A percentile compares a stretch with the other conserved stretches of the same genome.
phyloP scores from a whole-genome alignment of 2,888 invertebrate genomes.

The Chydorus sphaericus region DNA sequence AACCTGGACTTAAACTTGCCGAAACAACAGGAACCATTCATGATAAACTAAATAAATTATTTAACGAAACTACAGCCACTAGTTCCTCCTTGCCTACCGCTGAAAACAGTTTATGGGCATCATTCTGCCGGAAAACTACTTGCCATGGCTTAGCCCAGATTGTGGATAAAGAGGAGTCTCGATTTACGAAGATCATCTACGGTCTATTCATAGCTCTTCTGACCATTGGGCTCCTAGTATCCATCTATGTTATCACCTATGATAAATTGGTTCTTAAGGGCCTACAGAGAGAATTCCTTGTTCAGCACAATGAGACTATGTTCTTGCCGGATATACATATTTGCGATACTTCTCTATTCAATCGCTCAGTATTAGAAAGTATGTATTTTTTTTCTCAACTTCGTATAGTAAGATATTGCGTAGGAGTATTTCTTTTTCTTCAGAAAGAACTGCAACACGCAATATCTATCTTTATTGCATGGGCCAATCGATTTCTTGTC shows the following conservation, averaged over 20 bases:
- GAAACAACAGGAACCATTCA: no score
- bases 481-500: no score
- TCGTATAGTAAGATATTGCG: no score
- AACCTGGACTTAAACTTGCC: no score
- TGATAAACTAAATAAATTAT: no score
- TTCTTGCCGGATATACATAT: slow-evolving; percentile 11
- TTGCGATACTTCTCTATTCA: slow-evolving; percentile 11
- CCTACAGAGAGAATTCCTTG: slow-evolving; percentile 6
- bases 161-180: background rate
- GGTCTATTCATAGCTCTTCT: background rate
- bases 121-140: slow-evolving; percentile 7
- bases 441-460: no score
- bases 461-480: no score
- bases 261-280: slow-evolving; percentile 1
- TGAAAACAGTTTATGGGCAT: no score
- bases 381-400: no score
- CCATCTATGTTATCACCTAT: slow-evolving; percentile 6
- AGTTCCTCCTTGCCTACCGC: no score
- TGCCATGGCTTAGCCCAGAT: slow-evolving; percentile 12
- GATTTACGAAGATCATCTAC: slow-evolving; percentile 3
- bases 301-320: slow-evolving; percentile 6
- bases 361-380: background rate
- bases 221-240: background rate
- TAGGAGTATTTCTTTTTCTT: no score
- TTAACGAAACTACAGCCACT: no score